Base-by-base conservation (phyloP, 2,888 invertebrate genomes). In the Steinernema carpocapsae region DNA sequence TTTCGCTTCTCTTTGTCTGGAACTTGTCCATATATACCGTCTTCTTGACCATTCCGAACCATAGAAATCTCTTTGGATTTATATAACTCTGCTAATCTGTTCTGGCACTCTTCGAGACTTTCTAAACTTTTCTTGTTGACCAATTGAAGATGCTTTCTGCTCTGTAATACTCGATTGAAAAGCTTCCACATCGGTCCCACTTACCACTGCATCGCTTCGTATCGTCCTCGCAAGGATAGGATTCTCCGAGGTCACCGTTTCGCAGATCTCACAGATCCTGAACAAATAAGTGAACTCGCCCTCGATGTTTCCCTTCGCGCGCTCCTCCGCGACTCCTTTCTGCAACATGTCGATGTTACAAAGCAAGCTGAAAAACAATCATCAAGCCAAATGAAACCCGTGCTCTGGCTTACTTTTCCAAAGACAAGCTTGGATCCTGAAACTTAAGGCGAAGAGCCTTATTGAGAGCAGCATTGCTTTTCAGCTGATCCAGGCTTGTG, bases 181-280 rank as follows among this genome's bases (percentile, higher is more conserved):
- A n/a, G n/a, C n/a, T n/a, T n/a, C n/a, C n/a, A n/a, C n/a, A n/a
- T n/a, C n/a, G n/a, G n/a, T n/a, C 4, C 37, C 37, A 24, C 52
- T 2, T 52, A 52, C 52, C 12, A 22, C 22, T 10, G 24, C 6
- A 22, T 22, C 52, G 12, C 24, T 52, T 24, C 24, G 6, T 19
- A 24, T 22, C 1, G 24, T 2, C 12, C 24, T 52, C 24, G 52
- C 19, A 24, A 22, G 52, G 19, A 22, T 52, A n/a, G 52, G 52
- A 52, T 52, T 19, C 24, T 52, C 22, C 24, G 12, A 12, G 1
- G 52, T 52, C 22, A 52, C 24, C 22, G 22, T 19, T 19, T 22
- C 52, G 24, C 52, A 52, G 52, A 52, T 19, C 52, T 52, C 52
- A 22, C 52, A 22, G 52, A 52, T 22, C 24, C 24, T n/a, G 52